Evolutionary conservation across 2,113 vertebrate genomes (phyloP), one percentile per base, ranked within the genome.

Genomic region (Coryphaenoides rupestris): DNA sequence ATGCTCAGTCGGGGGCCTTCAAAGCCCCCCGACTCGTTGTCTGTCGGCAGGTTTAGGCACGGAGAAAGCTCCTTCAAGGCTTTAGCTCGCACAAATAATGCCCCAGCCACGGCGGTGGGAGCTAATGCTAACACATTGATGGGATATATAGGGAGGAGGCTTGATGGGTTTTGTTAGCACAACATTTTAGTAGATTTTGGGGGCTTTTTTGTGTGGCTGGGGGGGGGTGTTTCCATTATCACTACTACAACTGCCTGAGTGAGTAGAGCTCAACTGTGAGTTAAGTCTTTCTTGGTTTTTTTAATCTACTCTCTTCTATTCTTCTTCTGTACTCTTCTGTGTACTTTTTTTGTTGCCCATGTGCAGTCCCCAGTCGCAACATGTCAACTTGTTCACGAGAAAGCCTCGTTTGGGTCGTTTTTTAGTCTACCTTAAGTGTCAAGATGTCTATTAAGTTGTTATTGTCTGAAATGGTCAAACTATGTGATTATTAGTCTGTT

Each of bases 1-100:
- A n/a, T n/a, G n/a, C 91, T 89, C 91, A 77, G 90, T 88, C 83
- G 91, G 91, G 91, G 91, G 89, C 89, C 90, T 89, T 91, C 90
- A 92, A 91, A 91, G 89, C 90, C 83, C 81, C 87, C 89, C n/a
- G 10, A 33, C 28, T 33, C 80, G 79, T 87, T 79, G 79, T 87
- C 86, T 87, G 90, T 90, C 89, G 83, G 89, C 87, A 90, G 91
- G 90, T 90, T 89, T 90, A 89, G 86, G 87, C 83, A 80, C 82
- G 89, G 87, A 90, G 80, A 91, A 91, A 88, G 89, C 86, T 78
- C 83, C 87, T 91, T 90, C 81, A 89, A 89, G 86, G 89, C 88
- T 89, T 87, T 88, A 82, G 87, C 90, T 91, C 86, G n/a, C n/a
- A 89, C 87, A 90, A 90, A 90, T 89, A 89, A 86, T 84, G 81